phyloP scores from a whole-genome alignment of 2,888 invertebrate genomes.

The Amphimallon solstitiale region DNA sequence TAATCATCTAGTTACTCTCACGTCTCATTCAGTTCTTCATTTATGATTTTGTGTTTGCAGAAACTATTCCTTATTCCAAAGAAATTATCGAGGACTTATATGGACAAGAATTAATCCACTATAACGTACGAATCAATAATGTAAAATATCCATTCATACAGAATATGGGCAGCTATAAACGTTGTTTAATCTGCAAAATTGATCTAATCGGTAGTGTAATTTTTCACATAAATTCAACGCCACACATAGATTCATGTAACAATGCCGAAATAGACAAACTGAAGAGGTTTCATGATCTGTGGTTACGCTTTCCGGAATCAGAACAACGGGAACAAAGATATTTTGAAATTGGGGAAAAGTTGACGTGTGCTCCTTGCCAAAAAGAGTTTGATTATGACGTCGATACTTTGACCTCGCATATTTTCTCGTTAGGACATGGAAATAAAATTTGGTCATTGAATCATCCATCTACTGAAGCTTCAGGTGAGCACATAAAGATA shows the following conservation, averaged over 20 bases:
- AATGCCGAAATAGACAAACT: background rate
- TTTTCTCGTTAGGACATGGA: slow-evolving; percentile 6
- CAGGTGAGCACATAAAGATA: no score
- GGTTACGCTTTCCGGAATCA: background rate
- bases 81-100: slow-evolving; percentile 1
- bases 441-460: background rate
- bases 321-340: slow-evolving; percentile 8
- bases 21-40: no score
- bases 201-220: slow-evolving; percentile 6
- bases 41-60: background rate
- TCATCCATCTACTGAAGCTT: background rate
- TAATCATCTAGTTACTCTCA: no score
- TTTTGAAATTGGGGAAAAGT: slow-evolving; percentile 6
- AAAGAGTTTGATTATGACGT: background rate
- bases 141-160: slow-evolving; percentile 18
- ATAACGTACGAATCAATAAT: background rate
- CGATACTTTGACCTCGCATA: background rate
- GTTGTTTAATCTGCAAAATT: slow-evolving; percentile 16
- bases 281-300: slow-evolving; percentile 4
- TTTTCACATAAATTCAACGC: slow-evolving; percentile 15
- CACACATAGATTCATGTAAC: background rate
- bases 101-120: slow-evolving; percentile 5
- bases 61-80: background rate
- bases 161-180: slow-evolving; percentile 9
- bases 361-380: background rate